A percentile compares a stretch with the other conserved stretches of the same genome.
These are phyloP conservation scores for Sardina pilchardus DNA, from an alignment of 2,113 vertebrate species.

Conservation along the genomic window DNA sequence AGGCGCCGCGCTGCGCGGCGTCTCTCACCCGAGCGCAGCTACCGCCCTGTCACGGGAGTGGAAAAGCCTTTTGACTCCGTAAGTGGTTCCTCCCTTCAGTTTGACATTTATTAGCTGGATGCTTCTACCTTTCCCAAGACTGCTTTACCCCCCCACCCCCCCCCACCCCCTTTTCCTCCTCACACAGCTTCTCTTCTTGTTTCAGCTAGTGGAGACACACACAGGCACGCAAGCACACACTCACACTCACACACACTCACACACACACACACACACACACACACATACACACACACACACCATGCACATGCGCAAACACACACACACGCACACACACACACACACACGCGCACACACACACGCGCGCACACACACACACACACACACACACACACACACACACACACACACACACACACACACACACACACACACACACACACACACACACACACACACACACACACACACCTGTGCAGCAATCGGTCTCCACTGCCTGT, in stretches of 20 bases:
- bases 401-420: background rate
- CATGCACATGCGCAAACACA: background rate
- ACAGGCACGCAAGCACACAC: background rate
- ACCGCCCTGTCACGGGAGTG: slow-evolving; percentile 54
- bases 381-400: background rate
- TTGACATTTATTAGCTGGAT: slow-evolving; percentile 64
- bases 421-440: background rate
- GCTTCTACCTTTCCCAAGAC: slow-evolving; percentile 3
- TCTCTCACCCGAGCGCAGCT: background rate
- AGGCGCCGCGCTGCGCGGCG: background rate
- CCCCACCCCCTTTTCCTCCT: too few relatives aligned
- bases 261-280: background rate
- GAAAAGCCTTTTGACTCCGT: slow-evolving; percentile 54
- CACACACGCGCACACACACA: background rate
- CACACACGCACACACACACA: background rate
- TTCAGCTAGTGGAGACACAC: background rate
- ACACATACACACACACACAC: background rate
- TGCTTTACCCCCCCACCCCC: background rate
- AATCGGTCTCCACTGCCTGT: background rate
- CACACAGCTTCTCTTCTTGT: too few relatives aligned
- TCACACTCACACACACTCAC: background rate
- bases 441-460: background rate
- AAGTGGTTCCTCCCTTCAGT: slow-evolving; percentile 65
- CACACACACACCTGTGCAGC: background rate
- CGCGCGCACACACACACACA: background rate